These are phyloP conservation scores for Sisor rabdophorus DNA, from an alignment of 2,113 vertebrate genomes.

Conservation along the genomic window DNA sequence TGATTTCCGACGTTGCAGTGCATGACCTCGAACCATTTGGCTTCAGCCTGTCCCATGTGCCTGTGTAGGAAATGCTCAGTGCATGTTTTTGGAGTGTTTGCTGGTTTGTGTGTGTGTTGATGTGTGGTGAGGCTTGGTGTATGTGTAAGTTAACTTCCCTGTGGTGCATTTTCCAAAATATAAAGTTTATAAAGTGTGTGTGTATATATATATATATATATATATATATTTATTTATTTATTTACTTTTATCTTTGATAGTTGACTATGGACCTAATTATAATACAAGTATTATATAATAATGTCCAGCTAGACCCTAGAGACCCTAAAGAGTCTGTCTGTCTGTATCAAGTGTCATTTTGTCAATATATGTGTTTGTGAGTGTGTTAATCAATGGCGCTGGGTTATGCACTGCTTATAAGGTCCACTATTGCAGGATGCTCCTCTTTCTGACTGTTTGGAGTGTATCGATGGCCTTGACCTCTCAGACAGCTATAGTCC, in stretches of 20 bases:
- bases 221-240: too few relatives aligned
- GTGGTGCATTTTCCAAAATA: neutral
- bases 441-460: constrained; percentile 99
- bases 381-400: constrained; percentile 48
- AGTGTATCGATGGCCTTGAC: constrained; percentile 98
- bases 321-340: neutral
- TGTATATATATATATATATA: too few relatives aligned
- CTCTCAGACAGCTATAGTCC: constrained; percentile 93
- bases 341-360: neutral
- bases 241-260: too few relatives aligned
- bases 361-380: constrained; percentile 43
- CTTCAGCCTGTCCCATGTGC: constrained; percentile 44
- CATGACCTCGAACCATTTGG: constrained; percentile 61
- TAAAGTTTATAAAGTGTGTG: neutral
- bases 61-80: constrained; percentile 48
- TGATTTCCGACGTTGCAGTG: constrained; percentile 52
- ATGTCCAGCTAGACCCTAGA: neutral
- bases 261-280: too few relatives aligned
- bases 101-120: constrained; percentile 42
- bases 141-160: constrained; percentile 53
- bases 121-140: constrained; percentile 51
- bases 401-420: constrained; percentile 81
- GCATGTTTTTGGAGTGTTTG: constrained; percentile 72
- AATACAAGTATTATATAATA: neutral
- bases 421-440: constrained; percentile 97